Evolutionary conservation across 2,888 invertebrate genomes (phyloP).

Genomic region (Ypsolopha sequella): DNA sequence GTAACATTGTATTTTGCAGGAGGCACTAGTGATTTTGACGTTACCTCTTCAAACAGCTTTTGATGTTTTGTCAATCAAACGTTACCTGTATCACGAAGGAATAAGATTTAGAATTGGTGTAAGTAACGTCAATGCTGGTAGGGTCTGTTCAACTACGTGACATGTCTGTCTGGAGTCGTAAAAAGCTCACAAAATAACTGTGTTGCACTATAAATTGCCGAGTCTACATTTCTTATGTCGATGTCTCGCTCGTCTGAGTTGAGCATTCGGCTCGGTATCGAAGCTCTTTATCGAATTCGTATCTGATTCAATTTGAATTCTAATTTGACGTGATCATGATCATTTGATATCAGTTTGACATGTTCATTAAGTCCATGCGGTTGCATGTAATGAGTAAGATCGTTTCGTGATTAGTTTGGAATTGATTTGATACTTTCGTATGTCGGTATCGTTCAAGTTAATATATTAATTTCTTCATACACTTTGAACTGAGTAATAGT

Average conservation of each 20-base stretch:
- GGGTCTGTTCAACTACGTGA: neutral
- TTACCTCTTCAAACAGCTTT: neutral
- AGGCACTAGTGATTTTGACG: neutral
- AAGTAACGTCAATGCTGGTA: no score
- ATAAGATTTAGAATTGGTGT: no score
- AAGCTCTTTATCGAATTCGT: slow-evolving; percentile 34
- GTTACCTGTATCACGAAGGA: no score
- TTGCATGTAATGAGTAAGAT: slow-evolving; percentile 14
- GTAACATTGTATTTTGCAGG: neutral
- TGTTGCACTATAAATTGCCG: slow-evolving; percentile 11
- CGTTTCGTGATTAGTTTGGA: slow-evolving; percentile 10
- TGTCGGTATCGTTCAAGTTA: neutral
- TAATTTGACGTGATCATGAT: slow-evolving; percentile 34
- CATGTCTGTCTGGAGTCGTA: slow-evolving; percentile 1
- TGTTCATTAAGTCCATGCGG: no score
- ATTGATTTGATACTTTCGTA: neutral
- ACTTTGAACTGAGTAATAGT: no score
- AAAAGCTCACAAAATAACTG: slow-evolving; percentile 29
- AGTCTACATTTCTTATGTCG: neutral
- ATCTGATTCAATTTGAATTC: slow-evolving; percentile 38
- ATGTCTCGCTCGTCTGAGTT: neutral
- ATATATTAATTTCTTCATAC: no score
- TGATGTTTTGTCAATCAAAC: no score
- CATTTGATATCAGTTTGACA: no score
- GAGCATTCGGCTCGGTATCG: neutral